Evolutionary conservation across 2,888 invertebrate genomes (phyloP), one percentile per base, ranked within the genome.

Genomic region (Nudaria mundana): DNA sequence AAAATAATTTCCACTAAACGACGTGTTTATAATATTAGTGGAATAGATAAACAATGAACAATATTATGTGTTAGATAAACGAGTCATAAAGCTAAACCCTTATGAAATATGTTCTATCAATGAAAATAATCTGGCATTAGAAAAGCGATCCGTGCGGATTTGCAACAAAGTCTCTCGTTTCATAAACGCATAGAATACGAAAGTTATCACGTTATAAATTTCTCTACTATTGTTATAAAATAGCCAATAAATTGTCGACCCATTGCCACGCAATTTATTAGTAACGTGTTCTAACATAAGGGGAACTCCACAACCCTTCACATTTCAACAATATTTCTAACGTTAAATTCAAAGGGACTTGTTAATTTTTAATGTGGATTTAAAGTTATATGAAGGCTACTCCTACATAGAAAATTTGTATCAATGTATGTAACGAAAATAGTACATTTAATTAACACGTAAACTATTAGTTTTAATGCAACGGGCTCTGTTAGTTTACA

Each of bases 161-260:
- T 67, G 71, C 52, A 56, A 48, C 52, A 61, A 74, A 72, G 71
- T 66, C 58, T 56, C 52, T 65, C 49, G 56, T 45, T 59, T 65
- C 70, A 75, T 71, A 70, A 73, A 74, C 67, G 57, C 52, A 71
- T 69, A 64, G 69, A 71, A 75, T 75, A 71, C 56, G 66, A 59
- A 69, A 70, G 71, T 88, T 86, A 83, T 76, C 87, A 86, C 85
- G 71, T 80, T 62, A 82, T 88, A 87, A 86, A 87, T 85, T 74
- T 66, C 58, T 56, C 51, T 49, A 49, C 71, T 62, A 74, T 88
- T 86, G 81, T 87, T 62, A 67, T 71, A 67, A 69, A 76, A 81
- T 80, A 66, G 70, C 76, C 78, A 85, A 87, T 87, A 87, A 86
- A 87, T 88, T 80, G 81, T 81, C 82, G 71, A 70, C 65, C 71